phyloP scores from a whole-genome alignment of 2,888 invertebrate species.

The Liodrosophila aerea region DNA sequence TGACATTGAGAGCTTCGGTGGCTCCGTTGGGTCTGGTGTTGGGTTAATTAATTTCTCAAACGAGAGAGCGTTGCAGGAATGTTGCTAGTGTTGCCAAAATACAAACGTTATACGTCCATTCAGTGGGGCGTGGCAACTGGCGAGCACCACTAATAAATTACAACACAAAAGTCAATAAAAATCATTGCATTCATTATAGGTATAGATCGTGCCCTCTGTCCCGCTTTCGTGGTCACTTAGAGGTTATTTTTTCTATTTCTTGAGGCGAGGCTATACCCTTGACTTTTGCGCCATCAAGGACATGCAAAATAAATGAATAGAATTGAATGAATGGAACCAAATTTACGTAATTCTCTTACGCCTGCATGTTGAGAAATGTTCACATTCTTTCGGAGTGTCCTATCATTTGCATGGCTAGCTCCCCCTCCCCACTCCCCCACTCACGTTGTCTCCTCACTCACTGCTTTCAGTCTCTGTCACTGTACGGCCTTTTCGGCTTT shows the following conservation, averaged over 20 bases:
- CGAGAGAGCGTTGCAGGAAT: constrained; percentile 59
- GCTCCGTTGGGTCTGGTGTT: constrained; percentile 40
- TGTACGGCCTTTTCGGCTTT: constrained; percentile 44
- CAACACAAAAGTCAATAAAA: constrained; percentile 68
- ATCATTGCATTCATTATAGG: constrained; percentile 73
- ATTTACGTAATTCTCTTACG: constrained; percentile 61
- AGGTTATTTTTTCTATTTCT: constrained; percentile 35
- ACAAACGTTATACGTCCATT: constrained; percentile 25
- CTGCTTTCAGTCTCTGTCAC: constrained; percentile 4
- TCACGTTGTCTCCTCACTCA: background rate
- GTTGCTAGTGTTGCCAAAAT: constrained; percentile 52
- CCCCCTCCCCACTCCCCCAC: constrained; percentile 11
- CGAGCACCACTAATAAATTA: constrained; percentile 66
- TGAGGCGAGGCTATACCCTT: constrained; percentile 56
- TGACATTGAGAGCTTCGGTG: constrained; percentile 42
- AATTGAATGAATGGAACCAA: constrained; percentile 58
- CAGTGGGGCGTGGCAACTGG: constrained; percentile 42
- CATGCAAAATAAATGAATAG: constrained; percentile 48
- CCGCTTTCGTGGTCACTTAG: constrained; percentile 56
- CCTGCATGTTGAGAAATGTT: constrained; percentile 47
- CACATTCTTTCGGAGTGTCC: constrained; percentile 53
- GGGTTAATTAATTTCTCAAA: constrained; percentile 70
- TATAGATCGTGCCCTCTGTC: constrained; percentile 31
- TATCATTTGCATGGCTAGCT: constrained; percentile 63
- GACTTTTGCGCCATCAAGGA: constrained; percentile 60